Percentiles rank a stretch among this genome's conserved stretches.
These are phyloP conservation scores for Actinemys pallida DNA, from an alignment of 2,113 vertebrate genomes.

Conservation along the genomic window DNA sequence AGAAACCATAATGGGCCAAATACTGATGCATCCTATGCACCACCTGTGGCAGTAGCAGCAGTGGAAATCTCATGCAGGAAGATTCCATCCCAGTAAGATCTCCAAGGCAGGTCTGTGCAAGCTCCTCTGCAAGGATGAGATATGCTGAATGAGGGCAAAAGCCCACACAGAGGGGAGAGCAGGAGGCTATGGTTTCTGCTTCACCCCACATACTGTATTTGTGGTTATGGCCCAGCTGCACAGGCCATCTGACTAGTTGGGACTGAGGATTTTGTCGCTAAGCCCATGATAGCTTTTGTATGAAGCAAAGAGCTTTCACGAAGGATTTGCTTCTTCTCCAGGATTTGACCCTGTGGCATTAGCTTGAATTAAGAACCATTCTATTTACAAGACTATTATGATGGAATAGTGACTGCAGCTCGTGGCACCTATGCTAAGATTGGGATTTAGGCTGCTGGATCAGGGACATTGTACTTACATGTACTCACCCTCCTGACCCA, in stretches of 20 bases:
- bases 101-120: background rate
- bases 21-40: background rate
- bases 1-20: background rate
- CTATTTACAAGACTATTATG: background rate
- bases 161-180: background rate
- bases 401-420: background rate
- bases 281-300: constrained; percentile 13
- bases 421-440: background rate
- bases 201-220: background rate
- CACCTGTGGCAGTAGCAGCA: background rate
- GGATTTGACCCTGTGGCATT: constrained; percentile 35
- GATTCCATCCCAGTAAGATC: background rate
- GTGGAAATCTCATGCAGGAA: background rate
- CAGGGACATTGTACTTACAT: background rate
- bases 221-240: background rate
- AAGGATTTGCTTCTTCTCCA: constrained; percentile 33
- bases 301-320: background rate
- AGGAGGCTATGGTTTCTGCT: background rate
- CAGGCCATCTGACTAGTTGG: background rate
- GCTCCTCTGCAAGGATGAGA: background rate
- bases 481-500: background rate
- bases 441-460: background rate
- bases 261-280: constrained; percentile 38
- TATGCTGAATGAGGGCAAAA: background rate
- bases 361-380: constrained; percentile 40